A percentile compares a stretch with the other conserved stretches of the same genome.
These are phyloP conservation scores for Coleophora deauratella DNA, from an alignment of 2,888 invertebrate species.

Conservation along the genomic window DNA sequence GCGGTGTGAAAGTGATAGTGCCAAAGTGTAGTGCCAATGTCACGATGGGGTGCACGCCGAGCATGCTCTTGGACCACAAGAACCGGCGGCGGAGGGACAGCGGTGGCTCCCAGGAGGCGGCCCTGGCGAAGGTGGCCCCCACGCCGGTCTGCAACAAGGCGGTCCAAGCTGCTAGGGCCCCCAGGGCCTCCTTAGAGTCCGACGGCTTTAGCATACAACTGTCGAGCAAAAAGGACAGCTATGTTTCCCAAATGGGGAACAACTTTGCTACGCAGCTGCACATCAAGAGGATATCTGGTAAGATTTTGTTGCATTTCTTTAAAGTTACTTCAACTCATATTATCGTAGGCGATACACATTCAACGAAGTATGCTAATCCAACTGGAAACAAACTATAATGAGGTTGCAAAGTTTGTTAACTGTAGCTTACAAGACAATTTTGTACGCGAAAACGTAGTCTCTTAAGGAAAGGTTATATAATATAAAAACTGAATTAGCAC, in stretches of 20 bases:
- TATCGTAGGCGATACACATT: too few species aligned
- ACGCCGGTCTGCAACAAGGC: constrained; percentile 63
- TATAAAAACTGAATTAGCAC: too few species aligned
- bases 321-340: too few species aligned
- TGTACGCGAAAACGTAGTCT: too few species aligned
- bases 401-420: too few species aligned
- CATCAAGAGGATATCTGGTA: constrained; percentile 69
- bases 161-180: constrained; percentile 59
- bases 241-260: constrained; percentile 71
- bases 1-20: constrained; percentile 47
- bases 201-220: constrained; percentile 69
- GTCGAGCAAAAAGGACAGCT: constrained; percentile 68
- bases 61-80: constrained; percentile 76
- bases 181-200: constrained; percentile 62
- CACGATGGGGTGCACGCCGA: constrained; percentile 77
- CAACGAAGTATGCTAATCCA: too few species aligned
- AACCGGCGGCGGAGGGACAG: constrained; percentile 73
- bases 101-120: constrained; percentile 64
- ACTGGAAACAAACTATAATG: too few species aligned
- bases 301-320: constrained; percentile 21
- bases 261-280: constrained; percentile 69
- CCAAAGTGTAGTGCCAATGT: constrained; percentile 61
- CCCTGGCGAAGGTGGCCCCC: constrained; percentile 58
- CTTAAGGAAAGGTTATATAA: too few species aligned
- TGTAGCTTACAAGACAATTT: too few species aligned